phyloP scores from a whole-genome alignment of 2,797 vertebrate genomes.

The Trachurus trachurus region DNA sequence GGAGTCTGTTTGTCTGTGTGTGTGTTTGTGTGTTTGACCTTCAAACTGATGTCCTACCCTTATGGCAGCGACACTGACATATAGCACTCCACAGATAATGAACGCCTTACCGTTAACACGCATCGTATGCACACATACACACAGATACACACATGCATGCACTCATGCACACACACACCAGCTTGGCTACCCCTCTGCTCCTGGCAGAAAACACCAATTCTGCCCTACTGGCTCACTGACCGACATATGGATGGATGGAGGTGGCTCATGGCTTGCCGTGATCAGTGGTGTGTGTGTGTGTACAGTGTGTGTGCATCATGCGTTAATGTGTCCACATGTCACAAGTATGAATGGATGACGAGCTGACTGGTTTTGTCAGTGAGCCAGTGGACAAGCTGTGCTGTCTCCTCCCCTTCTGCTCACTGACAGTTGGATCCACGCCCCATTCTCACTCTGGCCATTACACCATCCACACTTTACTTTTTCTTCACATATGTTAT shows the following conservation, averaged over 20 bases:
- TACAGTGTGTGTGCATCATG: conserved; percentile 56
- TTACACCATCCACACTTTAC: conserved; percentile 36
- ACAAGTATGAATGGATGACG: conserved; percentile 67
- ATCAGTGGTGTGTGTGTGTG: conserved; percentile 48
- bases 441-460: conserved; percentile 37
- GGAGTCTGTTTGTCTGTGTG: background rate
- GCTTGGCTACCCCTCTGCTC: conserved; percentile 59
- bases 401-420: conserved; percentile 66
- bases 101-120: conserved; percentile 27
- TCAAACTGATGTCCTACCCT: conserved; percentile 41
- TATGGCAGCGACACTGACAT: conserved; percentile 28
- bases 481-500: conserved; percentile 35
- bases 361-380: conserved; percentile 63
- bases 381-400: conserved; percentile 68
- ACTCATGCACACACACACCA: conserved; percentile 43
- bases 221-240: conserved; percentile 72
- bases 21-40: conserved; percentile 36
- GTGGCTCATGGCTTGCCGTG: conserved; percentile 48
- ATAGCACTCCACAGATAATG: background rate
- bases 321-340: conserved; percentile 71
- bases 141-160: conserved; percentile 26
- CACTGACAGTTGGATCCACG: conserved; percentile 52
- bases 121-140: conserved; percentile 22
- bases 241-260: conserved; percentile 76
- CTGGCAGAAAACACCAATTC: conserved; percentile 61